Base-by-base conservation (phyloP, 2,113 vertebrate species). In the Protomyctophum bolini region DNA sequence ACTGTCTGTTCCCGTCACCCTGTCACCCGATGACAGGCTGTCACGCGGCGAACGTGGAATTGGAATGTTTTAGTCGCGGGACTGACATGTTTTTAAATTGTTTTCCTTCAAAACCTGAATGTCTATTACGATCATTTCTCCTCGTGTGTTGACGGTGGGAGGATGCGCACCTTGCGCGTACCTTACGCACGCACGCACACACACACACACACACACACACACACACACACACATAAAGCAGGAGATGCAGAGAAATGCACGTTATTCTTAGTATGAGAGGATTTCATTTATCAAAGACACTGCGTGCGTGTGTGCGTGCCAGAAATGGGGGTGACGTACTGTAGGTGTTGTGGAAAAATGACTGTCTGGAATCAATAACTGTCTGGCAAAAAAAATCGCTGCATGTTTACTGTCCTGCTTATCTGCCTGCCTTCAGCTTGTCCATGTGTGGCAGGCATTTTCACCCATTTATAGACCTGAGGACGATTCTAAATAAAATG, bases 21-120 rank as follows among this genome's bases (percentile, higher is more conserved):
- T 55, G 72, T 79, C 75, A 68, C 15, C 60, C 66, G 57, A 64
- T 71, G 61, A 68, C 56, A 65, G 49, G 45, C 58, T 14, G 12
- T 66, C 49, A 70, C 70, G 60, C 29, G 58, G 10, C 10, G 11
- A 48, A 41, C 33, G 33, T 41, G 33, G 33, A 41, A 6, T 2
- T 29, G 63, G 63, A 64, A 68, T 76, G 59, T 80, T 85, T 79
- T 46, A 64, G 47, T 56, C 0, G 8, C 70, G 68, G 8, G 62
- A 10, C n/a, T 84, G 64, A 64, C 64, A 56, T 58, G 10, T 77
- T 82, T 76, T 70, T 62, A 41, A 56, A 0, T 61, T 61, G 57
- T 67, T 75, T 59, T 12, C 41, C 66, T 15, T 82, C 66, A 63
- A 8, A 8, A 71, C 46, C 50, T 81, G 46, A 66, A 63, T 10